These are phyloP conservation scores for Galerucella pusilla DNA, from an alignment of 2,888 invertebrate genomes.

Conservation along the genomic window DNA sequence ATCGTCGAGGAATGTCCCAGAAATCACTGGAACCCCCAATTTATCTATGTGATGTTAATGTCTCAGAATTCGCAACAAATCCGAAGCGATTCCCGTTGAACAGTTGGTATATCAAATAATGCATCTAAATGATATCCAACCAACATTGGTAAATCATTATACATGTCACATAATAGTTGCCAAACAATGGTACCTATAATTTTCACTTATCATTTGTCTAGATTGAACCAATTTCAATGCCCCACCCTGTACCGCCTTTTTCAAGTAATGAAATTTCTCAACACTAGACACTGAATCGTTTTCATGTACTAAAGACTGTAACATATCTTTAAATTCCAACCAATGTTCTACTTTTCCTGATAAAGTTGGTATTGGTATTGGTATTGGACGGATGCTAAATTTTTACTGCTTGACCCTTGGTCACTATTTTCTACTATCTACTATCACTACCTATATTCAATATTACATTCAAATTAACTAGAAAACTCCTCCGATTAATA, in stretches of 20 bases:
- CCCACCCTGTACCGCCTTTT: constrained; percentile 24
- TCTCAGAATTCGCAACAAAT: constrained; percentile 20
- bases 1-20: neutral
- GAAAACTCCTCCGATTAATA: neutral
- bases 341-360: constrained; percentile 31
- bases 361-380: constrained; percentile 34
- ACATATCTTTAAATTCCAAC: constrained; percentile 35
- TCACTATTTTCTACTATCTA: neutral
- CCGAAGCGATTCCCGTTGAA: constrained; percentile 28
- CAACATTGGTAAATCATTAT: constrained; percentile 29
- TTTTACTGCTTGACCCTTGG: neutral
- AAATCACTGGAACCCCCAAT: neutral
- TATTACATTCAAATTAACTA: neutral
- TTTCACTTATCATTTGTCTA: constrained; percentile 17
- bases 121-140: constrained; percentile 28
- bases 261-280: constrained; percentile 39
- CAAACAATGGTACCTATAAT: constrained; percentile 32
- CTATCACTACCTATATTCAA: no score
- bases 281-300: constrained; percentile 26
- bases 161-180: constrained; percentile 32
- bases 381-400: no score
- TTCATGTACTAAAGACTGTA: constrained; percentile 33
- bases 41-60: constrained; percentile 7
- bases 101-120: constrained; percentile 21
- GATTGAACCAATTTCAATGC: constrained; percentile 26